Percentiles rank a stretch among this genome's conserved stretches.
Conservation (phyloP, 2,797 vertebrate species). For the Capromys pilorides region DNA sequence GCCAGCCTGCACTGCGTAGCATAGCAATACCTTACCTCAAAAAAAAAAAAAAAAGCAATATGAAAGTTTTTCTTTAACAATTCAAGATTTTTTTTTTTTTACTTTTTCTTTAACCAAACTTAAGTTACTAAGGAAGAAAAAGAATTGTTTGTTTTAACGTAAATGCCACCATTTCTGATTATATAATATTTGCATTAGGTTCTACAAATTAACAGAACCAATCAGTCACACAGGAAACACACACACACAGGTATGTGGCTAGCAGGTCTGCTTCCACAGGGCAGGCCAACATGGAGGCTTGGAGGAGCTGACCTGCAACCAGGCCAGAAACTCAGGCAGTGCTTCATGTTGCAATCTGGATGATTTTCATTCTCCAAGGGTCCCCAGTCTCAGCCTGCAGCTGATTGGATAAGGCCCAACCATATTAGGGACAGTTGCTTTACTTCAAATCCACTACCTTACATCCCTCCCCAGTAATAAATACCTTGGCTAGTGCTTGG, state of each 20-base stretch:
- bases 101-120: not conserved
- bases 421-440: not conserved
- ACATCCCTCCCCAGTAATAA: not conserved
- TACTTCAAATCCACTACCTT: not conserved
- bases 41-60: not conserved
- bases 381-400: not conserved
- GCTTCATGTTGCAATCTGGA: not conserved
- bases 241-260: not conserved
- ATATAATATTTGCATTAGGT: not conserved
- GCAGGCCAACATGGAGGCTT: too few relatives aligned
- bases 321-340: not conserved
- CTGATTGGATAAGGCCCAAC: not conserved
- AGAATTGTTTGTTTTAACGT: not conserved
- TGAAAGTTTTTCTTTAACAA: not conserved
- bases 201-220: not conserved
- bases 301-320: rapidly evolving
- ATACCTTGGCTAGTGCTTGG: not conserved
- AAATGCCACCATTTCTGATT: not conserved
- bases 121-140: not conserved
- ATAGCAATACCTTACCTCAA: too few relatives aligned
- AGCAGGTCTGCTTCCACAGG: rapidly evolving
- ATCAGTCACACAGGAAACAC: not conserved
- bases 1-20: too few relatives aligned
- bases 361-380: not conserved
- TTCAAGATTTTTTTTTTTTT: not conserved